Evolutionary conservation across 2,113 vertebrate genomes (phyloP).

Genomic region (Macquaria ambigua): DNA sequence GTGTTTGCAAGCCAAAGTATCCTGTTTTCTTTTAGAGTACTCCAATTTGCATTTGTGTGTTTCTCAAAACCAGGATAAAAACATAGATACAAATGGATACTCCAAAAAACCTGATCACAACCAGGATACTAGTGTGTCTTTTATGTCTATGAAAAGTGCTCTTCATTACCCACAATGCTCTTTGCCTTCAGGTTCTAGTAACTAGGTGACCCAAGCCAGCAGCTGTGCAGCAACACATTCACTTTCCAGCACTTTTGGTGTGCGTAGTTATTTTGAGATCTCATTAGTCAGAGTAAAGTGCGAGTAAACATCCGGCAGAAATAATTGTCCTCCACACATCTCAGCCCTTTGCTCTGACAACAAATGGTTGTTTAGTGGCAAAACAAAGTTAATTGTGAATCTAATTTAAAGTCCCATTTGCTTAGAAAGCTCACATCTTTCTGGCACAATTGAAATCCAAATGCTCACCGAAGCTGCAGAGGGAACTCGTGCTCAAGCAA

Average conservation of each 20-base stretch:
- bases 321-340: not conserved
- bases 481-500: constrained; percentile 1
- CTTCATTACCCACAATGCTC: constrained; percentile 10
- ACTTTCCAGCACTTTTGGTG: not conserved
- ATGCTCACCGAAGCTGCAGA: not conserved
- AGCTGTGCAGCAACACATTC: constrained; percentile 8
- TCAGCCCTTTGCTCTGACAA: constrained; percentile 23
- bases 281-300: constrained; percentile 36
- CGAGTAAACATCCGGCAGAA: constrained; percentile 35
- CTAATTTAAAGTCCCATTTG: constrained; percentile 37
- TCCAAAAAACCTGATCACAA: no score
- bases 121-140: not conserved
- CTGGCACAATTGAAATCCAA: not conserved
- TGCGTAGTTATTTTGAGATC: constrained; percentile 12
- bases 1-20: no score
- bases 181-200: not conserved
- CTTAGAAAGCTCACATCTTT: not conserved
- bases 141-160: not conserved
- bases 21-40: not conserved
- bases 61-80: not conserved
- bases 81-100: not conserved
- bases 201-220: constrained; percentile 25
- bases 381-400: constrained; percentile 49
- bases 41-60: not conserved
- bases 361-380: constrained; percentile 36